Percentiles rank a stretch among this genome's conserved stretches.
phyloP scores from a whole-genome alignment of 2,888 invertebrate species.

The Plusia festucae region DNA sequence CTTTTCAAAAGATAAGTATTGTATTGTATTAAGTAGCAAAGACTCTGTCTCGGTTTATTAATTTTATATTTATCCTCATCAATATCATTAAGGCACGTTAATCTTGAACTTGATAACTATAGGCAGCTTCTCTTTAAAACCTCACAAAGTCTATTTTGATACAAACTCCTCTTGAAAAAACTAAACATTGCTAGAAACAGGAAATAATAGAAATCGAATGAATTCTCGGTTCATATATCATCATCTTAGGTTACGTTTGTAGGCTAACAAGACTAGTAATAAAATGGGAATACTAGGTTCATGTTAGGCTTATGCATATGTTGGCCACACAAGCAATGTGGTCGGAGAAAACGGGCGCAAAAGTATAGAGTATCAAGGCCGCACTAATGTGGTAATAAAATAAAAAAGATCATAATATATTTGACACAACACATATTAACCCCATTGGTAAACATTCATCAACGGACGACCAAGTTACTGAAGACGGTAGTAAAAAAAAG shows the following conservation, averaged over 20 bases:
- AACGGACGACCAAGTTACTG: background rate
- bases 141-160: background rate
- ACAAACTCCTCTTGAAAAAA: background rate
- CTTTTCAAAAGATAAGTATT: too few species aligned
- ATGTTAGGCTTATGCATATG: slow-evolving; percentile 19
- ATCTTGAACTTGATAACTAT: background rate
- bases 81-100: background rate
- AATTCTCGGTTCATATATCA: background rate
- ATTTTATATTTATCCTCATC: background rate
- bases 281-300: slow-evolving; percentile 46
- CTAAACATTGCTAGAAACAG: background rate
- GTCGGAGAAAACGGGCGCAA: slow-evolving; percentile 43
- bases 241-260: slow-evolving; percentile 14
- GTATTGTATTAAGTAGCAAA: too few species aligned
- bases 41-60: background rate
- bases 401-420: slow-evolving; percentile 34
- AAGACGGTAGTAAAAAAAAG: background rate
- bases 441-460: slow-evolving; percentile 27
- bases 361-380: slow-evolving; percentile 45
- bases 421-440: slow-evolving; percentile 41
- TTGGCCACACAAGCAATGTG: slow-evolving; percentile 20
- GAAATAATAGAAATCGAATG: background rate
- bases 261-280: slow-evolving; percentile 11
- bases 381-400: slow-evolving; percentile 47
- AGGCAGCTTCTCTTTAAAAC: background rate